These are phyloP conservation scores for Malthinus seriepunctatus DNA, from an alignment of 2,888 invertebrate species.

Conservation along the genomic window DNA sequence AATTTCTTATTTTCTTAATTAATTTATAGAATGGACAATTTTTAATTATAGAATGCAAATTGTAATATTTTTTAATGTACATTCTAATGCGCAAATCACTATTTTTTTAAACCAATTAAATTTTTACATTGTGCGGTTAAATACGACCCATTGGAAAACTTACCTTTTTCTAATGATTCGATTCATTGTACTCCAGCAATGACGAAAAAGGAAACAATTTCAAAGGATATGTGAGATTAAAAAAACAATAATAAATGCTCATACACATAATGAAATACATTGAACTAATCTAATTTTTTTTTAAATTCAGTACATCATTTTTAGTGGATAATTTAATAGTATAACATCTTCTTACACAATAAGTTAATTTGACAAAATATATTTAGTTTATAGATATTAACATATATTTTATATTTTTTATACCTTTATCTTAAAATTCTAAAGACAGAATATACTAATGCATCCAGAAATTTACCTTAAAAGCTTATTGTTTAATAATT, in stretches of 20 bases:
- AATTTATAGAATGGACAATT: too few relatives aligned
- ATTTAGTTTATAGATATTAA: slow-evolving; percentile 42
- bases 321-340: slow-evolving; percentile 43
- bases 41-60: too few relatives aligned
- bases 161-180: too few relatives aligned
- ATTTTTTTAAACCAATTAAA: too few relatives aligned
- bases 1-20: too few relatives aligned
- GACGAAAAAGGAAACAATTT: too few relatives aligned
- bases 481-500: slow-evolving; percentile 18
- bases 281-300: slow-evolving; percentile 48
- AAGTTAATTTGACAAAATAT: slow-evolving; percentile 53
- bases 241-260: slow-evolving; percentile 51
- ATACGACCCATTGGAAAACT: too few relatives aligned
- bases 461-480: slow-evolving; percentile 20
- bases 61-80: too few relatives aligned
- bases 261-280: slow-evolving; percentile 48
- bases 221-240: slow-evolving; percentile 20
- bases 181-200: too few relatives aligned
- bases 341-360: slow-evolving; percentile 38
- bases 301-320: slow-evolving; percentile 53
- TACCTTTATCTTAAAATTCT: slow-evolving; percentile 21
- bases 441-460: slow-evolving; percentile 20
- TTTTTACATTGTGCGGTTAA: too few relatives aligned
- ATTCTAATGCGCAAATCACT: too few relatives aligned
- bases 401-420: slow-evolving; percentile 24